Evolutionary conservation across 2,888 invertebrate species (phyloP), one percentile per base, ranked within the genome.

Genomic region (Plemyria rubiginata): DNA sequence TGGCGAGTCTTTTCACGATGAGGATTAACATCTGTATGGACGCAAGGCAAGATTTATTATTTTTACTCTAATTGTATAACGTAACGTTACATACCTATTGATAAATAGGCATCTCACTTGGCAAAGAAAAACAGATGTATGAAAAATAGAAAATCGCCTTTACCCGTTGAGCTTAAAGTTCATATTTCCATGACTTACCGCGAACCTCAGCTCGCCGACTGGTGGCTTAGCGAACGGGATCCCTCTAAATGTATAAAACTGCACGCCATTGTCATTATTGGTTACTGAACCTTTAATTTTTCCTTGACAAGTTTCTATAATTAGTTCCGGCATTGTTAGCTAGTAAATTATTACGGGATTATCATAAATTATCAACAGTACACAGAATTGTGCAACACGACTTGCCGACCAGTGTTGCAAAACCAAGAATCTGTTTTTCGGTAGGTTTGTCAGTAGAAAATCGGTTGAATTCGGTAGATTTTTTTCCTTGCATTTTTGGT

Each of bases 201-300:
- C 60, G 72, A 85, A 84, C 62, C 85, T 76, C 48, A 84, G 65
- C 6, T 83, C 76, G n/a, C 78, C 92, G 15, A 93, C 52, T 11
- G 94, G 94, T 46, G 94, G 91, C 54, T 87, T 86, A 0, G 94
- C 94, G 73, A 92, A 94, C 0, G 94, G 94, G 55, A 94, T 88
- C 4, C 94, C 92, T 67, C 88, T 86, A 46, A 72, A 73, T 12
- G 66, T 60, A 55, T 59, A 87, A 72, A 88, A 94, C 41, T 83
- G 60, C 50, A 81, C 72, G 7, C 89, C 86, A 71, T 86, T 88
- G 0, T 79, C 75, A 43, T 90, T 85, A 53, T 77, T 79, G 8
- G 79, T 72, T 57, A 85, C 68, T 56, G 81, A 80, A 0, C 94
- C 94, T 65, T 85, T 81, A 49, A 94, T 75, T 72, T 88, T 87